Evolutionary conservation across 2,113 vertebrate genomes (phyloP), one percentile per base, ranked within the genome.

Genomic region (Panthera tigris): DNA sequence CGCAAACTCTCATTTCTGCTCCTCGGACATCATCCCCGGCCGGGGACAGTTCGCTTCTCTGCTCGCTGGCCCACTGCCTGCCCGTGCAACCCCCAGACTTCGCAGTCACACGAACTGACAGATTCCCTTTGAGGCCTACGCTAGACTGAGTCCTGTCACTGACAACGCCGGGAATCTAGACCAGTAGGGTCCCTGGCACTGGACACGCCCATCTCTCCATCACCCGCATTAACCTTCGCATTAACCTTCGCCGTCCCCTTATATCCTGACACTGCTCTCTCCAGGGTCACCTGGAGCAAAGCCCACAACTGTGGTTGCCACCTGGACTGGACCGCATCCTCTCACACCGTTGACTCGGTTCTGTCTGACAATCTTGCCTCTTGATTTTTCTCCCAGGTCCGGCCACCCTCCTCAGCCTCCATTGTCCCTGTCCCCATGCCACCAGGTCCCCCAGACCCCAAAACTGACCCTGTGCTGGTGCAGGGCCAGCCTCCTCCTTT

Each of bases 1-100:
- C 6, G 36, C 55, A 45, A 50, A 63, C 18, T 27, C 87, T 29
- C 74, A 29, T 10, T 41, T 13, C 52, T 2, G 3, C 36, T 55
- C 45, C 45, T 29, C 83, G 5, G 1, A 4, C 63, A 33, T 50
- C 33, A 31, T n/a, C 50, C 2, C 29, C 1, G 0, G 14, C 69
- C 11, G 0, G 0, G 63, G 78, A 5, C 9, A 41, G 5, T 23
- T 45, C 21, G 1, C 9, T 13, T 57, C 78, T 39, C 52, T 19
- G 74, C 16, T 29, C 2, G 2, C 1, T 0, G 4, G 31, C 52
- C 74, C 0, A 3, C 57, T 3, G 3, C 36, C 21, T 5, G n/a
- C 39, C 36, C 73, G 82, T 50, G 74, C 29, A 10, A 7, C 5
- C 18, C 48, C 76, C 27, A 23, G 15, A 8, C 80, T 48, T 16